These are phyloP conservation scores for Pedionomus torquatus DNA, from an alignment of 2,113 vertebrate genomes.

Conservation along the genomic window DNA sequence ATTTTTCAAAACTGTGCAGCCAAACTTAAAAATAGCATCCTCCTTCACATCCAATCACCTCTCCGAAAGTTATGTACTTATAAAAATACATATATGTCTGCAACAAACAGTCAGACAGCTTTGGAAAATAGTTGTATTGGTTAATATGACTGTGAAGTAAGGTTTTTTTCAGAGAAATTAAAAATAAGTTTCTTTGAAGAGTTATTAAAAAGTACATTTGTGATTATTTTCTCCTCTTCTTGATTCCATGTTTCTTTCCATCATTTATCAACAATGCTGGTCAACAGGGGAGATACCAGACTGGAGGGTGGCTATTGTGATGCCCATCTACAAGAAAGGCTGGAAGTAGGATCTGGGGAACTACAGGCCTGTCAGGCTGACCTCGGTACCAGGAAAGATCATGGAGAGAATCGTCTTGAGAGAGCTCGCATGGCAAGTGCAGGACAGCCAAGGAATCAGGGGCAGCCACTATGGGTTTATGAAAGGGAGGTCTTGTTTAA, in stretches of 20 bases:
- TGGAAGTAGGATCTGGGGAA: too few species aligned
- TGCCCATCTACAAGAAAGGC: too few species aligned
- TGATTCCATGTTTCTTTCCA: neutral
- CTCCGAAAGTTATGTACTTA: neutral
- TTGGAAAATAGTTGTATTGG: neutral
- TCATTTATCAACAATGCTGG: too few species aligned
- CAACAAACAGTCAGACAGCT: neutral
- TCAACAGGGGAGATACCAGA: too few species aligned
- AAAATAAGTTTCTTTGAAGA: neutral
- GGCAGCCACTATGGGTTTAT: too few species aligned
- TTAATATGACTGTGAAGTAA: neutral
- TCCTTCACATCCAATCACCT: neutral
- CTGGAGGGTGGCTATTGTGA: too few species aligned
- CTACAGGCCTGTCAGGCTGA: too few species aligned
- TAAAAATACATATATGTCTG: neutral
- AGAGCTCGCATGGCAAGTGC: too few species aligned
- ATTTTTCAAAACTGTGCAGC: neutral
- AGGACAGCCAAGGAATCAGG: too few species aligned
- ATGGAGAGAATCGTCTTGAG: too few species aligned
- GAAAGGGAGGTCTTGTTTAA: too few species aligned
- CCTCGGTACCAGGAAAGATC: too few species aligned
- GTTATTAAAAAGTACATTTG: neutral
- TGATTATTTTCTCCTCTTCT: neutral
- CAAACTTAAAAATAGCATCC: neutral
- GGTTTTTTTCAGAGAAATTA: neutral